phyloP scores from a whole-genome alignment of 2,113 vertebrate genomes.

The Rhipidura dahli region DNA sequence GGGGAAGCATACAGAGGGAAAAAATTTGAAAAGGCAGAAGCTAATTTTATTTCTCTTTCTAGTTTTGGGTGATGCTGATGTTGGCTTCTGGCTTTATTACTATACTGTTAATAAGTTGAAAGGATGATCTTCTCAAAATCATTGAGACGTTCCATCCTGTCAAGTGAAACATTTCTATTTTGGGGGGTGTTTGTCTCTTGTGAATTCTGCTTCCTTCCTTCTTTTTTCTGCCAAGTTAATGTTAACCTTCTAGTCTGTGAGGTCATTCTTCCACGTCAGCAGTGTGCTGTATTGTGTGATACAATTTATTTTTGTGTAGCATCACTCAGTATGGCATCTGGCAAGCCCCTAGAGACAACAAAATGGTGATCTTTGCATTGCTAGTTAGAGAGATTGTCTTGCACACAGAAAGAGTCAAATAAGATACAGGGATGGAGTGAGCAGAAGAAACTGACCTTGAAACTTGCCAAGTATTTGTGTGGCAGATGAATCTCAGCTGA shows the following conservation, averaged over 20 bases:
- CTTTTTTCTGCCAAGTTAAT: slow-evolving; percentile 42
- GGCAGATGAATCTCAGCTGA: slow-evolving; percentile 28
- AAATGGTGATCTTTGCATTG: neutral
- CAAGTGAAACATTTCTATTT: slow-evolving; percentile 45
- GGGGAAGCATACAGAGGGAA: neutral
- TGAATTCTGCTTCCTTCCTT: slow-evolving; percentile 55
- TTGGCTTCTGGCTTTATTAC: neutral
- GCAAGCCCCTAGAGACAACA: neutral
- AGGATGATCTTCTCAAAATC: slow-evolving; percentile 9
- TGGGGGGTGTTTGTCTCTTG: slow-evolving; percentile 15
- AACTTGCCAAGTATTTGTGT: neutral
- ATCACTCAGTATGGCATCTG: neutral
- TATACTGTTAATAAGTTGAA: neutral
- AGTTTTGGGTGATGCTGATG: neutral
- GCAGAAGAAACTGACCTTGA: neutral
- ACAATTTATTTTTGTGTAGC: neutral
- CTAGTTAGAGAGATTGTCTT: neutral
- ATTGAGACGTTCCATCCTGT: neutral
- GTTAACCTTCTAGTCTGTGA: slow-evolving; percentile 9
- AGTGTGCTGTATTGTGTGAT: neutral
- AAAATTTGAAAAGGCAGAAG: neutral
- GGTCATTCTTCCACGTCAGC: neutral
- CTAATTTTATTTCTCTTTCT: neutral
- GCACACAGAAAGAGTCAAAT: neutral
- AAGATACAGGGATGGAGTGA: neutral